phyloP scores from a whole-genome alignment of 2,888 invertebrate species.

The Hipparchia sbordonii region DNA sequence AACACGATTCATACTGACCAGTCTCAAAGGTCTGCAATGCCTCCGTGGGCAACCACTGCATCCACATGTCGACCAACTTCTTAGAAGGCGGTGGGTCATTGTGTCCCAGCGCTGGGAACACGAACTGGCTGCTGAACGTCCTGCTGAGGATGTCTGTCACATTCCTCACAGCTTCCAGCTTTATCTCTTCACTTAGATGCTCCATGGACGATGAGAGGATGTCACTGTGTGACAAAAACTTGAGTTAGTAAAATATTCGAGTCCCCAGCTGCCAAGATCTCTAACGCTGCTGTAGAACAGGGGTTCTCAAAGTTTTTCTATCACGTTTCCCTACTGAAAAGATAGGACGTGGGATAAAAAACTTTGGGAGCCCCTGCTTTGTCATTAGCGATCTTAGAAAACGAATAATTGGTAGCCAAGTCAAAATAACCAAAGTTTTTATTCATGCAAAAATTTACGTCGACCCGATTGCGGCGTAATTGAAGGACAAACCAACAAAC shows the following conservation, averaged over 20 bases:
- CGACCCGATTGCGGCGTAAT: no score
- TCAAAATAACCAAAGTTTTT: no score
- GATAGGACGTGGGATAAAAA: no score
- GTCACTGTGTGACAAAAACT: conserved; percentile 84
- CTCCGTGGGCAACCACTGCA: conserved; percentile 92
- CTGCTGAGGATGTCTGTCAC: conserved; percentile 90
- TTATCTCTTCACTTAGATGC: conserved; percentile 85
- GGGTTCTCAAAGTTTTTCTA: no score
- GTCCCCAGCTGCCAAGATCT: no score
- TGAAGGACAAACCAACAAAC: no score
- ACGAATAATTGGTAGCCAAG: no score
- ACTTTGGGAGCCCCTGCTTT: no score
- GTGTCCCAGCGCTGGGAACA: conserved; percentile 95
- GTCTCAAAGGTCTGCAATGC: conserved; percentile 91
- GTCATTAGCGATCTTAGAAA: no score
- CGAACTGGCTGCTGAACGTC: conserved; percentile 93
- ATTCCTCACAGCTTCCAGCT: conserved; percentile 90
- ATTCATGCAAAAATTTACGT: no score
- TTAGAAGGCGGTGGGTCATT: conserved; percentile 89
- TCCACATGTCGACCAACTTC: conserved; percentile 90
- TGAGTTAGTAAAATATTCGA: background rate
- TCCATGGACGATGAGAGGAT: conserved; percentile 90
- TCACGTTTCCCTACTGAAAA: no score
- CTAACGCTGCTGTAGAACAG: no score
- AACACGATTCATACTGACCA: conserved; percentile 74